A percentile compares a stretch with the other conserved stretches of the same genome.
phyloP scores from a whole-genome alignment of 2,797 vertebrate species.

The Melanotaenia pygmaea region DNA sequence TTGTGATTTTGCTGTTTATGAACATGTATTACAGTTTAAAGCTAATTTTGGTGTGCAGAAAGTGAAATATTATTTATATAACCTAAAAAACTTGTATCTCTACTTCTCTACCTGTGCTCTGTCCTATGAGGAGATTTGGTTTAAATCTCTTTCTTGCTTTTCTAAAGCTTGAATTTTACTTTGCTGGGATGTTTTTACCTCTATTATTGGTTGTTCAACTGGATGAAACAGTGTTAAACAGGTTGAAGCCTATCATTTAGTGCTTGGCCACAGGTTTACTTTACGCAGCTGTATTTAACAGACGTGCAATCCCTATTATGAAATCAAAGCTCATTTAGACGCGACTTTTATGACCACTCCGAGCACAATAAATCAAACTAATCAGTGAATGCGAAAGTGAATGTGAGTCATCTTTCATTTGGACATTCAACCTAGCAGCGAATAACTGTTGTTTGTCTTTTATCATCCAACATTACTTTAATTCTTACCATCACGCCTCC shows the following conservation, averaged over 20 bases:
- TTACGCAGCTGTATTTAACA: not conserved
- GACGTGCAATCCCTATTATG: not conserved
- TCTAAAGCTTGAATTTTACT: not conserved
- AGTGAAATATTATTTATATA: too few species aligned
- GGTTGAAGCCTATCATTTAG: not conserved
- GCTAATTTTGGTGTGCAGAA: too few species aligned
- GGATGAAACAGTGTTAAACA: not conserved
- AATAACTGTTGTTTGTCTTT: not conserved
- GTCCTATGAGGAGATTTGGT: too few species aligned
- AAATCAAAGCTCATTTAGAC: slow-evolving; percentile 1
- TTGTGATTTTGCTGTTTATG: too few species aligned
- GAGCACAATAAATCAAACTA: not conserved
- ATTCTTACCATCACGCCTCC: slow-evolving; percentile 23
- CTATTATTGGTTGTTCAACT: not conserved
- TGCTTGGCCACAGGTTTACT: too few species aligned
- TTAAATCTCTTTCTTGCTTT: too few species aligned
- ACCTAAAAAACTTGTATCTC: too few species aligned
- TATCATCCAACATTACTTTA: slow-evolving; percentile 21
- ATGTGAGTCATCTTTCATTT: slow-evolving; percentile 2
- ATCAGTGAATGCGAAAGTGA: not conserved
- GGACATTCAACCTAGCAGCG: not conserved
- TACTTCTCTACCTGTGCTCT: too few species aligned
- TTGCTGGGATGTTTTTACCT: not conserved
- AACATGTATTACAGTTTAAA: too few species aligned
- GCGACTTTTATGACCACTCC: not conserved